Percentiles rank a stretch among this genome's conserved stretches.
phyloP scores from a whole-genome alignment of 2,888 invertebrate species.

The Crossocerus cetratus region DNA sequence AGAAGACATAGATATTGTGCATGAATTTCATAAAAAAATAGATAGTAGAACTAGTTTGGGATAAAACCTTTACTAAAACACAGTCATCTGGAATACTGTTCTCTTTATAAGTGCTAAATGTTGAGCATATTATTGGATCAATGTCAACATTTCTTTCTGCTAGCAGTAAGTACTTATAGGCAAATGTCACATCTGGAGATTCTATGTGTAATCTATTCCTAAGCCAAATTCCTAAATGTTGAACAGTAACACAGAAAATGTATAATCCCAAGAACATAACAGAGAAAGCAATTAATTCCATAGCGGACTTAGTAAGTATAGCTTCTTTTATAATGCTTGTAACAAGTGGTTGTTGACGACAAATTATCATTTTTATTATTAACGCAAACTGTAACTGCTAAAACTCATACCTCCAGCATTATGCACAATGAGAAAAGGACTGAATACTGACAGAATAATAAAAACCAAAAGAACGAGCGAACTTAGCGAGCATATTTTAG shows the following conservation, averaged over 20 bases:
- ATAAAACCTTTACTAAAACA: conserved; percentile 65
- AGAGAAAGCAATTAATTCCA: not conserved
- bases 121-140: conserved; percentile 69
- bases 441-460: conserved; percentile 50
- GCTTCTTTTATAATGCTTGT: no score
- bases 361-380: no score
- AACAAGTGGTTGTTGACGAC: no score
- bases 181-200: conserved; percentile 66
- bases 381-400: no score
- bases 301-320: no score
- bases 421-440: conserved; percentile 64
- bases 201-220: conserved; percentile 68
- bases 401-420: conserved; percentile 56
- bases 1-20: conserved; percentile 1
- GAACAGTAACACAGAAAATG: not conserved
- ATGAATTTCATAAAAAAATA: not conserved
- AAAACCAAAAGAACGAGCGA: conserved; percentile 54
- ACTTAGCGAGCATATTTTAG: conserved; percentile 58
- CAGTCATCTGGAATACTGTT: conserved; percentile 71
- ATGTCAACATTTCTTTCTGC: conserved; percentile 62
- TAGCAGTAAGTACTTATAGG: conserved; percentile 70
- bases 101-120: conserved; percentile 67
- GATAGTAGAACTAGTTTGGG: not conserved
- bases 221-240: conserved; percentile 67
- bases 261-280: not conserved